A percentile compares a stretch with the other conserved stretches of the same genome.
Conservation (phyloP, 2,797 vertebrate species). For the Avahi laniger region DNA sequence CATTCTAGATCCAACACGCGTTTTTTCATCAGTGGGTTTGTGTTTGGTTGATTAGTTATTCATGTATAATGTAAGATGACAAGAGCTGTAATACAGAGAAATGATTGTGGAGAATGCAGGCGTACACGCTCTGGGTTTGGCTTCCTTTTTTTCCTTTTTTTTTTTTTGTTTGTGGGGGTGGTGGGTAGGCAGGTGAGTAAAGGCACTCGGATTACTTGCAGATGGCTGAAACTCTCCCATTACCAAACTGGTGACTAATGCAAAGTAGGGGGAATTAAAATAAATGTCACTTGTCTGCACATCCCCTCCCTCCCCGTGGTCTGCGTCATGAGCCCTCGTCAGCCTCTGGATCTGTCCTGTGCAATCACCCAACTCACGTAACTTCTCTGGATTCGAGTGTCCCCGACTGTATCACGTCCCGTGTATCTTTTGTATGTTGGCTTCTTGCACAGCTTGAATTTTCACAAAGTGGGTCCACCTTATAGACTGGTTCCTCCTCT, state of each 20-base stretch:
- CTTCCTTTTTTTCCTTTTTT: not conserved
- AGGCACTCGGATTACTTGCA: not conserved
- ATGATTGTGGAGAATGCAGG: slow-evolving; percentile 42
- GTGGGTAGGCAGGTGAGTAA: slow-evolving; percentile 43
- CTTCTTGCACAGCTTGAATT: not conserved
- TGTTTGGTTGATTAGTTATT: slow-evolving; percentile 77
- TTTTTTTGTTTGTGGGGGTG: not conserved
- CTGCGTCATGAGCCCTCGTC: not conserved
- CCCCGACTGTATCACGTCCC: not conserved
- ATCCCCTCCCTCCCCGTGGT: not conserved
- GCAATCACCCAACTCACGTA: not conserved
- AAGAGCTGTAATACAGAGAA: slow-evolving; percentile 66
- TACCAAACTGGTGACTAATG: not conserved
- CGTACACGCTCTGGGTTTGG: not conserved
- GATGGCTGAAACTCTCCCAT: slow-evolving; percentile 13
- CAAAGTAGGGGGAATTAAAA: not conserved
- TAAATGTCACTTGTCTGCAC: not conserved
- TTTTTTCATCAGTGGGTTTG: slow-evolving; percentile 70
- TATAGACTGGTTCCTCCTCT: not conserved
- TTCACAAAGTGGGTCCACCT: not conserved
- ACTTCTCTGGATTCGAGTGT: not conserved
- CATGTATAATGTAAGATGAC: slow-evolving; percentile 69
- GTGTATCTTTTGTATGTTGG: not conserved
- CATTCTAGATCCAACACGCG: slow-evolving; percentile 21
- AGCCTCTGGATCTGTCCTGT: not conserved